Base-by-base conservation (phyloP, 1,140 invertebrate genomes). In the Holcopasites calliopsidis region DNA sequence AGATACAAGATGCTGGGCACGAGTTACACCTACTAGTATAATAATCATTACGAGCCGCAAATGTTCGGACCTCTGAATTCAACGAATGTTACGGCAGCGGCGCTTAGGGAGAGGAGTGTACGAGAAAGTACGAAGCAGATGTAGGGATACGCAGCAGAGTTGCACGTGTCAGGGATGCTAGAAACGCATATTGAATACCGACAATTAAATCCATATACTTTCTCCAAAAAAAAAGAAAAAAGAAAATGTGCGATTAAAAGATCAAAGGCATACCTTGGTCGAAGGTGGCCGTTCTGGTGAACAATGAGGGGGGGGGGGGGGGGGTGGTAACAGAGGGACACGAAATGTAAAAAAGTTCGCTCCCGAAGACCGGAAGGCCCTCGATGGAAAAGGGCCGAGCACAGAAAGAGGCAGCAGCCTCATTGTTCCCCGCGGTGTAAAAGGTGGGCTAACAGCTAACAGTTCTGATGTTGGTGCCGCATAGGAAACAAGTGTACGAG, bases 361-460 rank as follows among this genome's bases (percentile, higher is more conserved):
- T 65, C 23, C 40, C 82, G 77, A 82, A 80, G 72, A 83, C 58
- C 82, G 82, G 77, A 84, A 83, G 69, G 44, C 31, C 44, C 68
- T 80, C 69, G 57, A 77, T 72, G 77, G 50, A 23, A 54, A 58
- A 65, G 58, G 64, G 31, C 40, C 44, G 49, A 47, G 62, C 33
- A 65, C 7, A 80, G 68, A 71, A 69, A 74, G 73, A 50, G 78
- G 61, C n/a, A n/a, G 66, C 65, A 73, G 71, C 60, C 42, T 76
- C 76, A 84, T 84, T 84, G 82, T 84, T 84, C 76, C n/a, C 71
- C 62, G 49, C 77, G 77, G 72, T 79, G 82, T 83, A 83, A 83
- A 84, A 84, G 82, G 82, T 84, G 68, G 80, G 62, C 81, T 83
- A 84, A 84, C 82, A 80, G 77, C 71, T 74, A 74, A 54, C 80